Conservation (phyloP, 2,888 invertebrate species). For the Drosophila eohydei region DNA sequence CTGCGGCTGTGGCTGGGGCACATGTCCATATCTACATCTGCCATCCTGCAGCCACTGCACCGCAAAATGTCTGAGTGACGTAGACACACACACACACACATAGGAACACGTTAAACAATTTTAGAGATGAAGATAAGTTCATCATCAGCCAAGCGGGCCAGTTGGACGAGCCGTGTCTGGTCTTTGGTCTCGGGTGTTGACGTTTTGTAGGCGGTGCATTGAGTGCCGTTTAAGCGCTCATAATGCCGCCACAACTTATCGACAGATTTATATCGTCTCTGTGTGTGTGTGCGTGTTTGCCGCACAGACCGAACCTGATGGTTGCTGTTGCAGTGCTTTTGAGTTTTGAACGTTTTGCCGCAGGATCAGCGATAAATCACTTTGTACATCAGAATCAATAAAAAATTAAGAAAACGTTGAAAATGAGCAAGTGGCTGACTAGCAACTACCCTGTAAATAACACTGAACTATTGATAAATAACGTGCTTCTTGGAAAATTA, state of each 20-base stretch:
- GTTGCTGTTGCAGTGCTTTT: conserved; percentile 38
- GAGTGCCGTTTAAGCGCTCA: conserved; percentile 73
- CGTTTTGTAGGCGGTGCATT: conserved; percentile 78
- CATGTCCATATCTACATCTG: conserved; percentile 63
- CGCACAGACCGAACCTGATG: conserved; percentile 42
- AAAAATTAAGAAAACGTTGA: conserved; percentile 21
- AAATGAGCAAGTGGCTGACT: background rate
- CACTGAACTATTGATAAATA: too few species aligned
- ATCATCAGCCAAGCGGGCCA: conserved; percentile 41
- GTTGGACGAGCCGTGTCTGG: conserved; percentile 24
- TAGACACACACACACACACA: conserved; percentile 32
- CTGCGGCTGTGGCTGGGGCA: conserved; percentile 36
- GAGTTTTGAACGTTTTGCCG: conserved; percentile 61
- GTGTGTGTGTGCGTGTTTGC: conserved; percentile 6
- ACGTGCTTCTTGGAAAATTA: background rate
- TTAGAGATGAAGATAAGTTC: conserved; percentile 74
- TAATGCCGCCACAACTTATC: conserved; percentile 73
- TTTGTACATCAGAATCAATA: conserved; percentile 68
- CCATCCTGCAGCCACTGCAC: conserved; percentile 44
- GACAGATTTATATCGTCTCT: conserved; percentile 69
- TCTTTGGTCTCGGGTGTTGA: conserved; percentile 60
- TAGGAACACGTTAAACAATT: conserved; percentile 58
- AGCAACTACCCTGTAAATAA: background rate
- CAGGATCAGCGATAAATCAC: conserved; percentile 81
- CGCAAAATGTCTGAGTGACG: conserved; percentile 51